Conservation (phyloP, 2,113 vertebrate genomes). For the Thalassoma bifasciatum region DNA sequence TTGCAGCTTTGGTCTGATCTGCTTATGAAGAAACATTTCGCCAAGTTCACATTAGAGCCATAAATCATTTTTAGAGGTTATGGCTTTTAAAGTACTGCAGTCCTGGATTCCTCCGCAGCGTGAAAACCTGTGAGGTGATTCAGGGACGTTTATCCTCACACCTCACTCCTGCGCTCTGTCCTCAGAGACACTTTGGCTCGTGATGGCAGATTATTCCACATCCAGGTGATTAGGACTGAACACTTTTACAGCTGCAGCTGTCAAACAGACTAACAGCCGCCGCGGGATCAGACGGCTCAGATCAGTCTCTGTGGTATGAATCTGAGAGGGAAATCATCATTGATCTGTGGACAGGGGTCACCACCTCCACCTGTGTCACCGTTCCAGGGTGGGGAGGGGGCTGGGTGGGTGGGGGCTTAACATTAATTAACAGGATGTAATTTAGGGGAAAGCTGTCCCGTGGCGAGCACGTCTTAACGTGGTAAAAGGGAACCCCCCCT, state of each 20-base stretch:
- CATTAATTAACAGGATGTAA: constrained; percentile 71
- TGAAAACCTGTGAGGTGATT: not conserved
- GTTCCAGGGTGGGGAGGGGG: not conserved
- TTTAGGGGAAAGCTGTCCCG: constrained; percentile 54
- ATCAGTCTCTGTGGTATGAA: not conserved
- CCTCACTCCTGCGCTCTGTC: not conserved
- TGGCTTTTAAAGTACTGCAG: not conserved
- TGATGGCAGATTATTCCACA: constrained; percentile 43
- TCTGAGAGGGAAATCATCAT: constrained; percentile 28
- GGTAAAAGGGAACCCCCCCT: constrained; percentile 15
- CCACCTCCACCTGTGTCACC: constrained; percentile 12
- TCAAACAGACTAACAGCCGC: constrained; percentile 21
- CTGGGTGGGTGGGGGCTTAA: constrained; percentile 3
- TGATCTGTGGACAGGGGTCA: constrained; percentile 56
- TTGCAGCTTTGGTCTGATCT: not conserved
- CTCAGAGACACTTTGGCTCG: constrained; percentile 3
- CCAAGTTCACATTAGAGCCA: not conserved
- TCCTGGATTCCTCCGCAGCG: not conserved
- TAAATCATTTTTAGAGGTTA: not conserved
- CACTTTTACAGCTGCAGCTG: constrained; percentile 38
- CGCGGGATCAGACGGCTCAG: not conserved
- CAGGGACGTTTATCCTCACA: not conserved
- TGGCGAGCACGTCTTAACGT: constrained; percentile 14
- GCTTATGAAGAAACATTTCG: not conserved
- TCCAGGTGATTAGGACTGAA: constrained; percentile 35